Conservation (phyloP, 1,140 invertebrate genomes). For the Phthorimaea operculella region DNA sequence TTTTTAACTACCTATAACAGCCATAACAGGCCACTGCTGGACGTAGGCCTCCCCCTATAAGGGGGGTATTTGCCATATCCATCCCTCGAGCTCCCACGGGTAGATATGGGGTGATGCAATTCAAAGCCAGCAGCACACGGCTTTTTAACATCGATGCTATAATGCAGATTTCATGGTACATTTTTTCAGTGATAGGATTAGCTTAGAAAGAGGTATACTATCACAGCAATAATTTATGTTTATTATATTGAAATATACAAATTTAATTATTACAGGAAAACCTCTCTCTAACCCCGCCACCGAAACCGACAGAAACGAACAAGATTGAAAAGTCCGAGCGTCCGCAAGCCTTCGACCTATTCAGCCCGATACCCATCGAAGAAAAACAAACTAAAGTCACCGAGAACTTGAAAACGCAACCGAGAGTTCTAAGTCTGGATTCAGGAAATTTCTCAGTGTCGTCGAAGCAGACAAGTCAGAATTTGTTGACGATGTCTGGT, state of each 20-base stretch:
- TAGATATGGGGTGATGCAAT: too few species aligned
- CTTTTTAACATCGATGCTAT: too few species aligned
- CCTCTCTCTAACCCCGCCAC: constrained; percentile 22
- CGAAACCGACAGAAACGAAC: constrained; percentile 17
- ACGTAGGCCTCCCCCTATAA: too few species aligned
- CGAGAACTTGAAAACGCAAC: constrained; percentile 37
- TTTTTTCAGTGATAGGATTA: too few species aligned
- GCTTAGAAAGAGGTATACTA: too few species aligned
- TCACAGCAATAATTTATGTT: too few species aligned
- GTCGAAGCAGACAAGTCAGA: constrained; percentile 42
- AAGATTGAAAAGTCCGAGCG: constrained; percentile 33
- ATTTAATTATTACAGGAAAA: constrained; percentile 38
- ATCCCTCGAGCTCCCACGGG: too few species aligned
- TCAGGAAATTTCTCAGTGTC: constrained; percentile 58
- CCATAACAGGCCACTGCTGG: too few species aligned
- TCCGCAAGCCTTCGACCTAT: constrained; percentile 60
- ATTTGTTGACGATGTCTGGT: constrained; percentile 45
- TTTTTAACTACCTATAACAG: too few species aligned
- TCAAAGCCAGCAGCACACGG: too few species aligned
- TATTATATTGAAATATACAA: constrained; percentile 3
- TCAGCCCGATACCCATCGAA: constrained; percentile 66
- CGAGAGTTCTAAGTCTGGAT: constrained; percentile 50
- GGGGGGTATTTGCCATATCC: too few species aligned
- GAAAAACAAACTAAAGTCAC: constrained; percentile 44
- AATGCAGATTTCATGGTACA: too few species aligned